These are phyloP conservation scores for Andrena cerasifolii DNA, from an alignment of 1,140 invertebrate species.

Conservation along the genomic window DNA sequence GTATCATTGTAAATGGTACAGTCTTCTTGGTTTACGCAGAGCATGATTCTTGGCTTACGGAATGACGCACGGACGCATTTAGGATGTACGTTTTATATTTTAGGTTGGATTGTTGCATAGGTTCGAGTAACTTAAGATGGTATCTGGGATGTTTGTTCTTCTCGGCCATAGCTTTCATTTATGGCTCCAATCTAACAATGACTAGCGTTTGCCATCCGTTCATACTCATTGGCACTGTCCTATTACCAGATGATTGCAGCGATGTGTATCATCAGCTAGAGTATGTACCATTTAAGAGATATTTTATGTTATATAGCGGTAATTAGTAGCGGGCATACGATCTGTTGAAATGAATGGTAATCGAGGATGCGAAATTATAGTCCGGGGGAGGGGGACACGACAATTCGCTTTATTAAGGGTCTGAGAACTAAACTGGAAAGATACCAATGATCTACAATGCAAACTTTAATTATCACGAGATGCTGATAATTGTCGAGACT, in stretches of 20 bases:
- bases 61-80: background rate
- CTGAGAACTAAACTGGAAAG: constrained; percentile 59
- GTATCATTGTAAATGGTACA: constrained; percentile 81
- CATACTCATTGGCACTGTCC: constrained; percentile 84
- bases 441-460: constrained; percentile 52
- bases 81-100: constrained; percentile 34
- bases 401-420: constrained; percentile 23
- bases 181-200: constrained; percentile 87
- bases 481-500: constrained; percentile 64
- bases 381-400: background rate
- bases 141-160: constrained; percentile 85
- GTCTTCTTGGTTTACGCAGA: background rate
- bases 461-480: constrained; percentile 61
- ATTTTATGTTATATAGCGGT: background rate
- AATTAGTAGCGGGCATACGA: background rate
- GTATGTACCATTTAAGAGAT: constrained; percentile 80
- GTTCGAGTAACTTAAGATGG: constrained; percentile 85
- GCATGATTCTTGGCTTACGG: background rate
- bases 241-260: constrained; percentile 88
- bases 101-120: constrained; percentile 89
- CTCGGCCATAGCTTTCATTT: constrained; percentile 84
- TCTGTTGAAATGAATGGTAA: constrained; percentile 13
- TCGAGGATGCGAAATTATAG: constrained; percentile 1
- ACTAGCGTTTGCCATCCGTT: constrained; percentile 89
- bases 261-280: constrained; percentile 87